Evolutionary conservation across 1,140 invertebrate genomes (phyloP).

Genomic region (Scaptomyza montana): DNA sequence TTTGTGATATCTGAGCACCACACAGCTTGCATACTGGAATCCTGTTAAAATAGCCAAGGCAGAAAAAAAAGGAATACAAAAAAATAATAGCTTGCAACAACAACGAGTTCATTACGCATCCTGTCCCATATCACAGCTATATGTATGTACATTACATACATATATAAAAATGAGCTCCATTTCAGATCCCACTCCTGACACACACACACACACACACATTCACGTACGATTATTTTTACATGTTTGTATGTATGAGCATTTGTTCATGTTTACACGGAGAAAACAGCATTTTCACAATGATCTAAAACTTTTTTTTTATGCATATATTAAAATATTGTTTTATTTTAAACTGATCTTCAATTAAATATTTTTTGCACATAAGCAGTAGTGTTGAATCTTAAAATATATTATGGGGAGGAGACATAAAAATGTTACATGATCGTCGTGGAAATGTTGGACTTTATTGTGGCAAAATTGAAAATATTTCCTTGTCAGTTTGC

Average conservation of each 20-base stretch:
- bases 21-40: slow-evolving; percentile 33
- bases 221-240: neutral
- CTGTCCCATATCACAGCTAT: slow-evolving; percentile 41
- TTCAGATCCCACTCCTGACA: neutral
- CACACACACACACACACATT: neutral
- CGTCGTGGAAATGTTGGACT: too few relatives aligned
- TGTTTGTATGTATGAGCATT: neutral
- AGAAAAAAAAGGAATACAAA: slow-evolving; percentile 12
- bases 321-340: neutral
- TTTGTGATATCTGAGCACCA: slow-evolving; percentile 49
- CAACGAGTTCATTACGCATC: slow-evolving; percentile 75
- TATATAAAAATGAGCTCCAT: slow-evolving; percentile 13
- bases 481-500: too few relatives aligned
- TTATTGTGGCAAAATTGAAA: too few relatives aligned
- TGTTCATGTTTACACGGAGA: neutral
- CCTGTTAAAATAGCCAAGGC: slow-evolving; percentile 58
- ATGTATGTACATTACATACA: too few relatives aligned
- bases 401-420: too few relatives aligned
- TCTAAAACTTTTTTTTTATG: neutral
- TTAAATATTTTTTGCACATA: too few relatives aligned
- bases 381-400: too few relatives aligned
- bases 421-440: too few relatives aligned
- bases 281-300: too few relatives aligned
- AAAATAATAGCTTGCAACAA: slow-evolving; percentile 4
- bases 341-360: neutral